Evolutionary conservation across 2,888 invertebrate species (phyloP).

Genomic region (Apotomis betuletana): DNA sequence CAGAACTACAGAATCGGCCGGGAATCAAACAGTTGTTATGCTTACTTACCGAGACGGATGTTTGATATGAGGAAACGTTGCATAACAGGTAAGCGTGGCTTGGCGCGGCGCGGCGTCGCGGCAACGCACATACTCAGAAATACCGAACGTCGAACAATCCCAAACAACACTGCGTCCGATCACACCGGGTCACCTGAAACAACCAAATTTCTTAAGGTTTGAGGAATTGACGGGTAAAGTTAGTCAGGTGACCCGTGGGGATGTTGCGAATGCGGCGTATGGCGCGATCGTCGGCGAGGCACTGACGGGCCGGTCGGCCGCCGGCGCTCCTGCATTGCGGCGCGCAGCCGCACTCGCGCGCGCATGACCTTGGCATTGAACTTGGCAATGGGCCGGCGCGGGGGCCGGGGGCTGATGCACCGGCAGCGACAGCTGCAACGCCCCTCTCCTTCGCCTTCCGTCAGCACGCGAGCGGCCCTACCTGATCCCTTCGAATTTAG

Average conservation of each 20-base stretch:
- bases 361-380: conserved; percentile 92
- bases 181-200: conserved; percentile 57
- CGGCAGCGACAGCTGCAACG: conserved; percentile 77
- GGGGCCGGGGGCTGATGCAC: conserved; percentile 50
- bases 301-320: conserved; percentile 74
- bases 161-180: conserved; percentile 48
- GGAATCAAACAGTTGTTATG: conserved; percentile 25
- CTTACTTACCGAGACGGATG: conserved; percentile 64
- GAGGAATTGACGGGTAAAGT: conserved; percentile 34
- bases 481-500: conserved; percentile 53
- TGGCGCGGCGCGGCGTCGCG: conserved; percentile 51
- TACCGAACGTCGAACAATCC: conserved; percentile 53
- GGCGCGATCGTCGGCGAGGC: conserved; percentile 72
- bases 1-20: conserved; percentile 8
- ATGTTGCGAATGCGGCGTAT: conserved; percentile 66
- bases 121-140: conserved; percentile 57
- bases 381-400: conserved; percentile 86
- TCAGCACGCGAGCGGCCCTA: conserved; percentile 55
- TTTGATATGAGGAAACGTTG: conserved; percentile 61
- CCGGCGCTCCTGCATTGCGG: conserved; percentile 86
- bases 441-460: conserved; percentile 70
- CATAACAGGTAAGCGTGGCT: conserved; percentile 66
- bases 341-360: conserved; percentile 86
- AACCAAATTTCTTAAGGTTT: conserved; percentile 44
- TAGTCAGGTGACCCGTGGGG: conserved; percentile 56